Evolutionary conservation across 2,797 vertebrate genomes (phyloP).

Genomic region (Spinus pinus): DNA sequence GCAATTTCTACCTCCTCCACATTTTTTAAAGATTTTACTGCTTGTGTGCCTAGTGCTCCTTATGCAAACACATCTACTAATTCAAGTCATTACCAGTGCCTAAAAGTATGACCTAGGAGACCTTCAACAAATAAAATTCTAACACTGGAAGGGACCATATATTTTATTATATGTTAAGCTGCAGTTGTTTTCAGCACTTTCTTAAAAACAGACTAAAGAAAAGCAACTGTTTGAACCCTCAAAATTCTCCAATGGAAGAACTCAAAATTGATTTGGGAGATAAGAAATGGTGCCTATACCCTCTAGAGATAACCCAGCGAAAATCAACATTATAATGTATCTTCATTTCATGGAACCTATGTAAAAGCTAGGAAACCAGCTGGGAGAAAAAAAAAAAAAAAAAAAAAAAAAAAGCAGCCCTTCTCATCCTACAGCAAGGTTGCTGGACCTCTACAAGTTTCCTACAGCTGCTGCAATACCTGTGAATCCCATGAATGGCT

Average conservation of each 20-base stretch:
- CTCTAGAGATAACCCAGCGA: background rate
- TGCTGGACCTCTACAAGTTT: background rate
- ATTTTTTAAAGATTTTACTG: background rate
- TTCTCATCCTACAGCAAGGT: background rate
- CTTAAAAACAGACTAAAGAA: background rate
- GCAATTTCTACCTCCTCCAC: background rate
- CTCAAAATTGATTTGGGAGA: background rate
- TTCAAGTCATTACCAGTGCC: background rate
- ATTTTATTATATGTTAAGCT: background rate
- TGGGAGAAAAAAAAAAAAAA: background rate
- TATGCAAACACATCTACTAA: background rate
- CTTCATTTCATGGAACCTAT: background rate
- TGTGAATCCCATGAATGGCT: background rate
- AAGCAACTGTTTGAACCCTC: background rate
- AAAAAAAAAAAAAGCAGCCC: background rate
- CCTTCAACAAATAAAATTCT: background rate
- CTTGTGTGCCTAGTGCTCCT: background rate
- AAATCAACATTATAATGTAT: background rate
- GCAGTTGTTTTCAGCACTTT: background rate
- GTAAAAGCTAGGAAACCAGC: background rate
- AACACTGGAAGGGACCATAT: background rate
- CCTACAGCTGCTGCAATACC: background rate
- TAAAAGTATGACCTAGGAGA: background rate
- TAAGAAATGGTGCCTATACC: background rate
- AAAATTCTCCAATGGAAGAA: background rate